A percentile compares a stretch with the other conserved stretches of the same genome.
Evolutionary conservation across 2,888 invertebrate species (phyloP).

Genomic region (Drosophila melanosoma): DNA sequence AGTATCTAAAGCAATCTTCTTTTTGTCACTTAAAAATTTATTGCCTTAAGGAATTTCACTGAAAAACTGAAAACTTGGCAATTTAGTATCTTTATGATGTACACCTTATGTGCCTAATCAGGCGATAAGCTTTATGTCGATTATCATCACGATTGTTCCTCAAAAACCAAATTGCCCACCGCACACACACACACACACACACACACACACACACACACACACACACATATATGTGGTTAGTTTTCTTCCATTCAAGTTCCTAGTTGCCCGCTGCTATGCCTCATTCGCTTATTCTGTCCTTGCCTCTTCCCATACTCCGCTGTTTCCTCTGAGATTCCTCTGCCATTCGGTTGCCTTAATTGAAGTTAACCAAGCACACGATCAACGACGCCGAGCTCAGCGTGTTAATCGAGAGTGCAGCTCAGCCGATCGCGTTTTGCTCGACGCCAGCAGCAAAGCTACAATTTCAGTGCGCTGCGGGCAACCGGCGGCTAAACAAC

Average conservation of each 20-base stretch:
- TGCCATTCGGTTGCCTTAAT: conserved; percentile 51
- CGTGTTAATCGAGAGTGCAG: conserved; percentile 12
- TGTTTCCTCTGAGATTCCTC: not conserved
- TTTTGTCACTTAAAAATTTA: not conserved
- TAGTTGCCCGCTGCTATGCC: conserved; percentile 24
- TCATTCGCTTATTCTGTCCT: not conserved
- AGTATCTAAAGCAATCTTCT: conserved; percentile 4
- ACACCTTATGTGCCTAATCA: conserved; percentile 62
- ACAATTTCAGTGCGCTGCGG: conserved; percentile 71
- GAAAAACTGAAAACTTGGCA: conserved; percentile 30
- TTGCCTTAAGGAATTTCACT: conserved; percentile 12
- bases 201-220: conserved; percentile 19
- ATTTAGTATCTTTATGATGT: conserved; percentile 69
- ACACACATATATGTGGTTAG: conserved; percentile 32
- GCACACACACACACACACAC: conserved; percentile 21
- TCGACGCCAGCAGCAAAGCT: conserved; percentile 45
- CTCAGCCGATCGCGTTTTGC: conserved; percentile 53
- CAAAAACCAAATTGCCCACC: conserved; percentile 42
- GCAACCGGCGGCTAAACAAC: conserved; percentile 73
- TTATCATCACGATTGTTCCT: conserved; percentile 50
- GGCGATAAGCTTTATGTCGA: conserved; percentile 78
- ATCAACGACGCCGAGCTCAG: conserved; percentile 35
- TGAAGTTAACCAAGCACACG: conserved; percentile 58
- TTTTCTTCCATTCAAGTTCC: conserved; percentile 41
- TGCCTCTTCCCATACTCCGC: not conserved